Evolutionary conservation across 2,888 invertebrate species (phyloP).

Genomic region (Lysandra coridon): DNA sequence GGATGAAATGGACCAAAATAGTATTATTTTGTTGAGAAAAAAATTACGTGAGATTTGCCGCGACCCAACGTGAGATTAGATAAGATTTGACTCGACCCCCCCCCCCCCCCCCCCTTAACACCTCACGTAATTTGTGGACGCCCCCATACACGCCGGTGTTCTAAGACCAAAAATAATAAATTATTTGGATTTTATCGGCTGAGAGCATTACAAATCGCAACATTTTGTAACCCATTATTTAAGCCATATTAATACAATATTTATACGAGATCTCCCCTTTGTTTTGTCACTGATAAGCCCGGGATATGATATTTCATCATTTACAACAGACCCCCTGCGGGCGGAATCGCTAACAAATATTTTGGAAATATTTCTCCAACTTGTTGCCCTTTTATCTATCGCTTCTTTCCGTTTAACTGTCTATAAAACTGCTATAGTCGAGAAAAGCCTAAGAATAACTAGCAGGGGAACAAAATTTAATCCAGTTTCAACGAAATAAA

Average conservation of each 20-base stretch:
- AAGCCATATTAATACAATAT: conserved; percentile 25
- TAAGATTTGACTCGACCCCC: no score
- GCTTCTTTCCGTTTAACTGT: conserved; percentile 76
- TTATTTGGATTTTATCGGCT: background rate
- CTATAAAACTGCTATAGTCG: conserved; percentile 51
- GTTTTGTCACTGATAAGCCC: conserved; percentile 25
- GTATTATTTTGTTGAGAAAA: no score
- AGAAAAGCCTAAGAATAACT: conserved; percentile 17
- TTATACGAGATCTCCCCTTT: conserved; percentile 18
- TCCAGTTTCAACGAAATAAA: background rate
- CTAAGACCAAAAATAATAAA: background rate
- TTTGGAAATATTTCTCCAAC: conserved; percentile 80
- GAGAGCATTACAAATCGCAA: conserved; percentile 2
- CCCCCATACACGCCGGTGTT: background rate
- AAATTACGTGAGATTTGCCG: no score
- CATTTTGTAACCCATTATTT: conserved; percentile 24
- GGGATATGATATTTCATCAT: conserved; percentile 28
- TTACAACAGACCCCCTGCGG: conserved; percentile 52
- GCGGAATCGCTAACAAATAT: conserved; percentile 74
- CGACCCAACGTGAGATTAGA: no score
- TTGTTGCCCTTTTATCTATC: conserved; percentile 78
- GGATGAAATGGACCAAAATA: no score
- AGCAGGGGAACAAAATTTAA: conserved; percentile 34
- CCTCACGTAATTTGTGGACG: no score
- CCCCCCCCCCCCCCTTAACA: no score